Base-by-base conservation (phyloP, 92 coral and sea anemone species). In the Porites evermanni region DNA sequence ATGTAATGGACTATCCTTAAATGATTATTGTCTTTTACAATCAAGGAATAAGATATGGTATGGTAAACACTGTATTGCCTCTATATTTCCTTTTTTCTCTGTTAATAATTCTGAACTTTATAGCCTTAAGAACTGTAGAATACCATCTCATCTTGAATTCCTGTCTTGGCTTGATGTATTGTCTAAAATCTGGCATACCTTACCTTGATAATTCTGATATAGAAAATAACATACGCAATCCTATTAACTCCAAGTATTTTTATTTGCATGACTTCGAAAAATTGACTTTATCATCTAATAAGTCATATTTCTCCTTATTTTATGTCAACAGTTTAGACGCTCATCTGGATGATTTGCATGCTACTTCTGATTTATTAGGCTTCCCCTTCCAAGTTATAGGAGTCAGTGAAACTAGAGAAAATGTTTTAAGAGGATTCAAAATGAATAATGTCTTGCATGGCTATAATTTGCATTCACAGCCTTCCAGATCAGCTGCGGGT, bases 101-200 rank as follows among this genome's bases (percentile, higher is more conserved):
- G 74, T 67, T 53, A 23, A 80, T 47, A 65, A 80, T 47, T 66
- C 74, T 68, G 77, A 70, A 81, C 77, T 81, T 52, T 18, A 18
- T 38, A 68, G 64, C 77, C 38, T 56, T 81, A 68, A 24, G 29
- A 68, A 50, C 78, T 81, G 75, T 47, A 69, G 78, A 69, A 81
- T 59, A 29, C 86, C 77, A 24, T 68, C 86, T 52, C 77, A 81
- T 21, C 63, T 81, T 53, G 86, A 81, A 20, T 81, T 68, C n/a
- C 16, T 70, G 66, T 78, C 78, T 32, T 53, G 70, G 61, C 75
- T 70, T n/a, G 70, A 80, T 47, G 54, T 50, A n/a, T 32, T 64
- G 32, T 80, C 84, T 44, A 66, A 32, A 51, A 67, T 66, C 75
- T 67, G 75, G 75, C 16, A 32, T 80, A 24, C 67, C 64, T 64